Base-by-base conservation (phyloP, 2,888 invertebrate genomes). In the Orthosia gothica region DNA sequence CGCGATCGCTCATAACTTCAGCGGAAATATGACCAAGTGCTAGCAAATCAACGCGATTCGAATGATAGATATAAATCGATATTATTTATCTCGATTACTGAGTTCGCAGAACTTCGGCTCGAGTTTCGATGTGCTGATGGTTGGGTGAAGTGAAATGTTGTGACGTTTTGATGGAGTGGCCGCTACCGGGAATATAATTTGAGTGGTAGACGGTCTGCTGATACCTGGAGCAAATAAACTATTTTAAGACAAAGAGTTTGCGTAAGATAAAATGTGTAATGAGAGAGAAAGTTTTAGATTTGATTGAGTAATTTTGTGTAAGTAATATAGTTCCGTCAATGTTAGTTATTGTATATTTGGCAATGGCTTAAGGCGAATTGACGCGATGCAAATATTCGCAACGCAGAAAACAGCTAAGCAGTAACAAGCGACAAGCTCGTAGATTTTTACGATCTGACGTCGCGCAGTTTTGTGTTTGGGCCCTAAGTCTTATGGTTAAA, bases 11-110 rank as follows among this genome's bases (percentile, higher is more conserved):
- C 81, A 77, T 78, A 75, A 71, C 78, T 84, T 80, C 78, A 80
- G 52, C 74, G 74, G 75, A 82, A 85, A 84, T 82, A 79, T 81
- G 68, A 80, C 71, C 79, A 79, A 87, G 77, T 79, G 73, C 76
- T 81, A 89, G 91, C 88, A 88, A 86, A 89, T 89, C 87, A 86
- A 81, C 82, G 79, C 82, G 75, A 87, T 86, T 86, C 87, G 85
- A 87, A 82, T 91, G 92, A 92, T 88, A 89, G 89, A 90, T 91
- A 93, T 89, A 89, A 93, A 94, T 92, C 90, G 92, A 91, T 89
- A 86, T 79, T 84, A 93, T 93, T 91, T 89, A 91, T 93, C 90
- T 92, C 89, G 92, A 92, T 94, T 92, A 91, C 79, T 40, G 76
- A 87, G 76, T 90, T 89, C 90, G 76, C 74, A 70, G 90, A 89